Percentiles rank a stretch among this genome's conserved stretches.
Evolutionary conservation across 2,113 vertebrate species (phyloP).

Genomic region (Leiothrix lutea): DNA sequence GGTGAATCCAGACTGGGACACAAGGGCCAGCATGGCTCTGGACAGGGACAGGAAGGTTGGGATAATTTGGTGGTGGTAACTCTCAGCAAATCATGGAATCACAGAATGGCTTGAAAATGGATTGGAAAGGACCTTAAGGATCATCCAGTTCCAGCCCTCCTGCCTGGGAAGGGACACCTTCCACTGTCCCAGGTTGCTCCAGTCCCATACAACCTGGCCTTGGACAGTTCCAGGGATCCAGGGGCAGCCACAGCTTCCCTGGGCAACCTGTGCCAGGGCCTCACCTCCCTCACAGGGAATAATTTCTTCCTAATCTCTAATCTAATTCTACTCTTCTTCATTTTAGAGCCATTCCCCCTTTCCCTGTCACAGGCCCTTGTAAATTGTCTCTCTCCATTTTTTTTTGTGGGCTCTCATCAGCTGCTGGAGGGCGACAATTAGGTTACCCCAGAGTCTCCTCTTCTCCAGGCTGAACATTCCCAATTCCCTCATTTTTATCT

Average conservation of each 20-base stretch:
- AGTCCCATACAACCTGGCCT: fast-evolving
- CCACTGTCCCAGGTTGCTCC: fast-evolving
- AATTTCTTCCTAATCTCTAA: neutral
- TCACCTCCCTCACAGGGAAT: fast-evolving
- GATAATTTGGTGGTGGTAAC: neutral
- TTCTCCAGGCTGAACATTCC: neutral
- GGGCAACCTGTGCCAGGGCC: neutral
- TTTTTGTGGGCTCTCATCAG: neutral
- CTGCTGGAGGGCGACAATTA: neutral
- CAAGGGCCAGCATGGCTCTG: neutral
- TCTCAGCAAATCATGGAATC: neutral
- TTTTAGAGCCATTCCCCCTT: fast-evolving
- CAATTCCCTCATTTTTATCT: neutral
- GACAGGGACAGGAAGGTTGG: neutral
- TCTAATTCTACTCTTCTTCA: neutral
- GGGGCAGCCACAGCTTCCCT: neutral
- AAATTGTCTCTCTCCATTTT: neutral
- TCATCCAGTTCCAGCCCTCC: neutral
- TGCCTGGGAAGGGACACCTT: neutral
- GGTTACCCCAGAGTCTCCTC: neutral
- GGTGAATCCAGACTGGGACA: neutral
- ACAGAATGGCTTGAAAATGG: neutral
- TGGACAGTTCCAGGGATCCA: neutral
- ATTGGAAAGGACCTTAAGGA: neutral
- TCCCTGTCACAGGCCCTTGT: neutral